phyloP scores from a whole-genome alignment of 1,140 invertebrate genomes.

The Aporrectodea caliginosa region DNA sequence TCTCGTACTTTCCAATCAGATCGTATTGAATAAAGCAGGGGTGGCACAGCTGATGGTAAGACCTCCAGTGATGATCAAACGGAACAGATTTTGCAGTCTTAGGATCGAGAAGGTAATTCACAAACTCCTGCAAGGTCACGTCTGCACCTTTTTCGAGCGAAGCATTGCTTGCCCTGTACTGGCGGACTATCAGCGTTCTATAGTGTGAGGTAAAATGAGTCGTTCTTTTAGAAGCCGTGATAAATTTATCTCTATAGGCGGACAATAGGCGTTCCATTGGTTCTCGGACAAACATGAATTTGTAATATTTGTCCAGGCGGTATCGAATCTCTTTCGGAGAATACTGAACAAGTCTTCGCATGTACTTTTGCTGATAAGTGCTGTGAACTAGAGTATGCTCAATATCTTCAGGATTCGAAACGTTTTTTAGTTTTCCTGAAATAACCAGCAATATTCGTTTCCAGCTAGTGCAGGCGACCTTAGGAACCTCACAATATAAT shows the following conservation, averaged over 20 bases:
- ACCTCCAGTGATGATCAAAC: neutral
- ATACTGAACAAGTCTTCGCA: conserved; percentile 58
- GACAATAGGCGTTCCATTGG: conserved; percentile 85
- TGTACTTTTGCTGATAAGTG: conserved; percentile 36
- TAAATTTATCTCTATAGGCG: conserved; percentile 84
- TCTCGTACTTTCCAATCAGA: neutral
- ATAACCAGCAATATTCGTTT: no score
- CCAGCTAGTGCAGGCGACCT: no score
- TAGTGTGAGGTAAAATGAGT: conserved; percentile 74
- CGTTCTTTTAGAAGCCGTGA: conserved; percentile 59
- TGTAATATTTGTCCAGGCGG: conserved; percentile 62
- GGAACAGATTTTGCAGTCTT: neutral
- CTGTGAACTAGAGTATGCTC: conserved; percentile 39
- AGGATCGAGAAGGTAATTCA: conserved; percentile 40
- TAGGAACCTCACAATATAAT: no score
- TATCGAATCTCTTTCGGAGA: conserved; percentile 60
- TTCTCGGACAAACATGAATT: conserved; percentile 82
- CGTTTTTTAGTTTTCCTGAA: no score
- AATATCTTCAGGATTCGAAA: neutral
- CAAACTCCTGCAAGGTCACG: conserved; percentile 82
- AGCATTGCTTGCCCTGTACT: conserved; percentile 65
- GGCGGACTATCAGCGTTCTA: conserved; percentile 73
- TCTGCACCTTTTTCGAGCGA: conserved; percentile 74
- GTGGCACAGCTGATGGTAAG: neutral
- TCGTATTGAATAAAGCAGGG: neutral